These are phyloP conservation scores for Stictocephala bisonia DNA, from an alignment of 2,888 invertebrate species.

Conservation along the genomic window DNA sequence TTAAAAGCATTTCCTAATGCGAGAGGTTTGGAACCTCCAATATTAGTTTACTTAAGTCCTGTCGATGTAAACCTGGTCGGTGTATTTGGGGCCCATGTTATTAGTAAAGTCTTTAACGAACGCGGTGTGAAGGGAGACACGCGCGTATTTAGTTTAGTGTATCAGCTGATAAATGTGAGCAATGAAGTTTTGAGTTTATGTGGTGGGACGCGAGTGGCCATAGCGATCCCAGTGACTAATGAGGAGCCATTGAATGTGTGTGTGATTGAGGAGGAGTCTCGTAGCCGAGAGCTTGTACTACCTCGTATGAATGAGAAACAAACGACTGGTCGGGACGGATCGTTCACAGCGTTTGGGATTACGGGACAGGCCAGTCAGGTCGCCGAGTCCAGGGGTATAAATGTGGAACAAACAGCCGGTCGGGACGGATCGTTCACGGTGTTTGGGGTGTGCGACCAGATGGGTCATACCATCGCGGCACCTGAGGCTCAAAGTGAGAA, in stretches of 20 bases:
- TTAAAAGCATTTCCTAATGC: background rate
- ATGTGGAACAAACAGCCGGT: too few species aligned
- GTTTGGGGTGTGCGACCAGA: too few species aligned
- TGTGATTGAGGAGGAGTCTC: background rate
- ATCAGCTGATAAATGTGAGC: background rate
- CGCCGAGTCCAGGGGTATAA: too few species aligned
- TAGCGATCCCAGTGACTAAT: background rate
- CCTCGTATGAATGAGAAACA: too few species aligned
- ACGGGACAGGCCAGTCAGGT: too few species aligned
- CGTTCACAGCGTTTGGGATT: too few species aligned
- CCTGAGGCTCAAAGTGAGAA: background rate
- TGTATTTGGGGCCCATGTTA: background rate
- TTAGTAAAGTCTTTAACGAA: slow-evolving; percentile 24
- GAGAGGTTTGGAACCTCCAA: background rate
- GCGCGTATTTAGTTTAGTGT: background rate
- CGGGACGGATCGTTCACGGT: too few species aligned
- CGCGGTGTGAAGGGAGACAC: background rate
- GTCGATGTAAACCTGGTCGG: background rate
- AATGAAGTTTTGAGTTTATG: background rate
- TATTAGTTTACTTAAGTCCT: background rate
- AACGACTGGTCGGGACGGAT: too few species aligned
- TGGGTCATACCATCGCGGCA: background rate
- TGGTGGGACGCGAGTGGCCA: slow-evolving; percentile 14
- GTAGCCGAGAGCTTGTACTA: background rate
- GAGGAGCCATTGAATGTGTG: background rate